Evolutionary conservation across 1,140 invertebrate species (phyloP).

Genomic region (Alviniconcha marisindica): DNA sequence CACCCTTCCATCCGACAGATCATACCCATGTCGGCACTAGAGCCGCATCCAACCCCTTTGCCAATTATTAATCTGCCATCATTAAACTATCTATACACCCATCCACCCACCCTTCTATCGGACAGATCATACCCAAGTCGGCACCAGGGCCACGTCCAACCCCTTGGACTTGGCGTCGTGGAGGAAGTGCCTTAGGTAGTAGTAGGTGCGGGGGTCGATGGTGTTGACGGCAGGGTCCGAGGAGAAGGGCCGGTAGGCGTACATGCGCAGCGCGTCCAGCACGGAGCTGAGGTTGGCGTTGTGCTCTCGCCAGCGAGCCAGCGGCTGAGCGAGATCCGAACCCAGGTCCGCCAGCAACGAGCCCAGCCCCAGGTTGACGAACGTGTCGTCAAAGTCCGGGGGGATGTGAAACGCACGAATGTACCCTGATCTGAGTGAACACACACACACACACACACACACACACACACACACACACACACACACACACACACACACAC

Average conservation of each 20-base stretch:
- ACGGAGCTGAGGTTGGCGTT: conserved; percentile 63
- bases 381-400: conserved; percentile 73
- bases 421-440: conserved; percentile 47
- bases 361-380: conserved; percentile 70
- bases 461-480: too few species aligned
- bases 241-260: conserved; percentile 69
- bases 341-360: conserved; percentile 50
- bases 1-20: too few species aligned
- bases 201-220: conserved; percentile 70
- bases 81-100: too few species aligned
- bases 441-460: too few species aligned
- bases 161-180: conserved; percentile 47
- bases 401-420: conserved; percentile 65
- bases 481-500: too few species aligned
- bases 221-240: conserved; percentile 54
- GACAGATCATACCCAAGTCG: conserved; percentile 67
- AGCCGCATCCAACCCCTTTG: too few species aligned
- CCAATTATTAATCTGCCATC: too few species aligned
- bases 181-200: conserved; percentile 61
- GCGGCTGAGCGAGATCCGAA: conserved; percentile 47
- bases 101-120: too few species aligned
- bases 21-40: too few species aligned
- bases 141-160: conserved; percentile 60
- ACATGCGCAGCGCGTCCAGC: conserved; percentile 61
- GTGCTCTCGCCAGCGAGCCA: conserved; percentile 51